Conservation (phyloP, 2,888 invertebrate genomes). For the Himalopsyche kuldschensis region DNA sequence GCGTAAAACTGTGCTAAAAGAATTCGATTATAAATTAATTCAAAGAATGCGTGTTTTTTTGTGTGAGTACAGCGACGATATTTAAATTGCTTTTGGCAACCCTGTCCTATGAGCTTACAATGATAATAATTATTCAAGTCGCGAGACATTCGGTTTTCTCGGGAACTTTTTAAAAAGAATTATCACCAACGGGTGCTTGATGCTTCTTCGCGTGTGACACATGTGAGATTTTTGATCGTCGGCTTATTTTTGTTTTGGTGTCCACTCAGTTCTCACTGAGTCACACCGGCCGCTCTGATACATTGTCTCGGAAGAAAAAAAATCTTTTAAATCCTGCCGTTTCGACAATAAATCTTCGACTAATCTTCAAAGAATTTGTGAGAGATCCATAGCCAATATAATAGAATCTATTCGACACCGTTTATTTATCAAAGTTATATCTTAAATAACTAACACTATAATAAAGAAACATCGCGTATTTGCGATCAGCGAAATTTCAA, state of each 20-base stretch:
- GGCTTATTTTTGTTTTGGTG: slow-evolving; percentile 7
- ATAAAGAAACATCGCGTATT: too few relatives aligned
- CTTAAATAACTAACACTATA: not conserved
- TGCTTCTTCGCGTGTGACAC: slow-evolving; percentile 24
- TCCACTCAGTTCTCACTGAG: not conserved
- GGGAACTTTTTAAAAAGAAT: slow-evolving; percentile 29
- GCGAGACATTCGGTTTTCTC: slow-evolving; percentile 19
- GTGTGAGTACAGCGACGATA: not conserved
- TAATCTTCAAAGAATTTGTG: slow-evolving; percentile 2
- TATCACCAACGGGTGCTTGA: slow-evolving; percentile 29
- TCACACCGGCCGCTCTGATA: not conserved
- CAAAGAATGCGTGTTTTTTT: not conserved
- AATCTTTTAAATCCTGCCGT: not conserved
- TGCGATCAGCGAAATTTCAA: too few relatives aligned
- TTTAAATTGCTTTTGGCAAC: not conserved
- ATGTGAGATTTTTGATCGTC: slow-evolving; percentile 4
- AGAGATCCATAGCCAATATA: not conserved
- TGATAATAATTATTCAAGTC: slow-evolving; percentile 26
- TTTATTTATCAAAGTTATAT: not conserved
- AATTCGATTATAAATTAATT: not conserved
- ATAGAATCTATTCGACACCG: not conserved
- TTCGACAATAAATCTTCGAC: slow-evolving; percentile 14
- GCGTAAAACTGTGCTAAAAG: not conserved
- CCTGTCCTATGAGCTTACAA: not conserved
- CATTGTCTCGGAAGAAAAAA: not conserved